Evolutionary conservation across 2,888 invertebrate species (phyloP), one percentile per base, ranked within the genome.

Genomic region (Acanthosepion esculentum): DNA sequence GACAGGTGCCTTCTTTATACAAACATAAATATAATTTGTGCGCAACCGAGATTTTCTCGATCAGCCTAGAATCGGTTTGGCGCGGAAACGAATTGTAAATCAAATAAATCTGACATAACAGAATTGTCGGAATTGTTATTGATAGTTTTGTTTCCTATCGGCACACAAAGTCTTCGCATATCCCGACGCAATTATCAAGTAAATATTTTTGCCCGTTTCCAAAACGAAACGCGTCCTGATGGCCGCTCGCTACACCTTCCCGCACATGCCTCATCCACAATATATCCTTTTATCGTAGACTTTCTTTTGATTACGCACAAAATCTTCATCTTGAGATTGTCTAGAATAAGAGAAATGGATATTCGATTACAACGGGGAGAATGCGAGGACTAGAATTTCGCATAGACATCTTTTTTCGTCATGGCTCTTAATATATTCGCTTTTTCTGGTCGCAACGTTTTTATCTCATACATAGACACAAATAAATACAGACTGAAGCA

Each of bases 41-140:
- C 33, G 12, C 78, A 12, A 33, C n/a, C n/a, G 78, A 78, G 78
- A 78, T n/a, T 78, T n/a, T 78, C 10, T 2, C 78, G 33, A 78
- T 78, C 78, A 78, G 78, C n/a, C 78, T 78, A 18, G n/a, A 78
- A 78, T 78, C 78, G 78, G 33, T 78, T 78, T 78, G 78, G 78
- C 8, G 78, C 78, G 78, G 78, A 78, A 78, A 78, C n/a, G 33
- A 78, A 78, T 78, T 78, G 78, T 78, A 78, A 78, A 78, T 78
- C 78, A 78, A 78, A 78, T 78, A 78, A 78, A 78, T 33, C n/a
- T n/a, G 78, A 1, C 78, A n/a, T 78, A 78, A 78, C 78, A 12
- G n/a, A 78, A 78, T 78, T 78, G 78, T 78, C 78, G n/a, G 78
- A 78, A n/a, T 78, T 78, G 78, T 78, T 78, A 78, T 78, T 78